Percentiles rank a stretch among this genome's conserved stretches.
These are phyloP conservation scores for Octodonta nipae DNA, from an alignment of 2,888 invertebrate species.

Conservation along the genomic window DNA sequence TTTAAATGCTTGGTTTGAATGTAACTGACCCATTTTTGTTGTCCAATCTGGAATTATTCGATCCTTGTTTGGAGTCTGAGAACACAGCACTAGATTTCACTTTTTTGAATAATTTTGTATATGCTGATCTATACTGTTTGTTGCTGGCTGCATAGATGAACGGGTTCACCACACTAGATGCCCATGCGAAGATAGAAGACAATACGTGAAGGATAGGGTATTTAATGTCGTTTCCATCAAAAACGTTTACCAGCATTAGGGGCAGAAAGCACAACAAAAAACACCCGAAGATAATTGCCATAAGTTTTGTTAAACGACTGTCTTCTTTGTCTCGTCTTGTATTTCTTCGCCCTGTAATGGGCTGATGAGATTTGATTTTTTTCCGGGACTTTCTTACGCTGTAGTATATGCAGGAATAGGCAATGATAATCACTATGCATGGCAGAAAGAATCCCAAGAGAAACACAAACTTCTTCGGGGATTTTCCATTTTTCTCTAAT, in stretches of 20 bases:
- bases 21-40: conserved; percentile 21
- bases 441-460: conserved; percentile 72
- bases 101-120: conserved; percentile 40
- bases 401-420: conserved; percentile 77
- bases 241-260: conserved; percentile 75
- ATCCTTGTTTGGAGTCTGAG: conserved; percentile 24
- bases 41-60: conserved; percentile 21
- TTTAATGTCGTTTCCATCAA: conserved; percentile 56
- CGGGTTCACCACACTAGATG: conserved; percentile 79
- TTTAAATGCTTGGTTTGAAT: conserved; percentile 18
- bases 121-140: conserved; percentile 59
- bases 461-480: conserved; percentile 75
- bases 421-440: conserved; percentile 69
- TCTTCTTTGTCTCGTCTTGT: conserved; percentile 50
- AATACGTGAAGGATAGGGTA: conserved; percentile 68
- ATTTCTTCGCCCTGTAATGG: conserved; percentile 12
- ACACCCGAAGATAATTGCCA: conserved; percentile 76
- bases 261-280: conserved; percentile 79
- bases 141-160: conserved; percentile 83
- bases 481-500: conserved; percentile 58
- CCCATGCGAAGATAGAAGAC: conserved; percentile 78
- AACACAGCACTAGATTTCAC: conserved; percentile 28
- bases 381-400: conserved; percentile 59
- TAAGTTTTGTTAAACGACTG: conserved; percentile 66
- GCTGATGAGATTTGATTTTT: conserved; percentile 57